These are phyloP conservation scores for Drosophila repletoides DNA, from an alignment of 1,140 invertebrate species.

Conservation along the genomic window DNA sequence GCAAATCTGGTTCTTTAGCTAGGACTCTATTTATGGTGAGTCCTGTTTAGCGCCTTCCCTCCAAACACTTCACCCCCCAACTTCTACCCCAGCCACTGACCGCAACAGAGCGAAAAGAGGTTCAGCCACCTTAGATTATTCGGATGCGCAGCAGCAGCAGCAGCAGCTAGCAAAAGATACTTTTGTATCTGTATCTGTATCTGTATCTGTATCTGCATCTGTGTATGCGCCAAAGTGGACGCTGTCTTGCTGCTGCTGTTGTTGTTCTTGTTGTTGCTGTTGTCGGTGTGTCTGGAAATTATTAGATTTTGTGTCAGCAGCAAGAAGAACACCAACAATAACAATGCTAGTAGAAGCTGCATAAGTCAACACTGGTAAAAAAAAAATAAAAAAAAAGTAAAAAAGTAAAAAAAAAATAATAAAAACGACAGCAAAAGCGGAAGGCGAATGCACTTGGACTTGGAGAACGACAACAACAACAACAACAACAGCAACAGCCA, in stretches of 20 bases:
- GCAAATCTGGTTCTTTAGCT: conserved; percentile 35
- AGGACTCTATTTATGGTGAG: conserved; percentile 60
- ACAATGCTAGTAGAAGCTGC: conserved; percentile 45
- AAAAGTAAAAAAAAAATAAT: conserved; percentile 18
- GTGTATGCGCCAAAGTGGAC: conserved; percentile 51
- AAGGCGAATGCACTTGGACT: conserved; percentile 66
- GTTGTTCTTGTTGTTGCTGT: conserved; percentile 32
- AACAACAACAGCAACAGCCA: conserved; percentile 25
- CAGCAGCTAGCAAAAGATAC: conserved; percentile 30
- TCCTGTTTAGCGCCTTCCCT: conserved; percentile 25
- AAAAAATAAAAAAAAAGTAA: conserved; percentile 26
- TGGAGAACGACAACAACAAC: conserved; percentile 23
- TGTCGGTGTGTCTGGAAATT: conserved; percentile 48
- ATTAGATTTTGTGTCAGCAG: conserved; percentile 49
- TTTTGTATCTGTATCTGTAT: conserved; percentile 37
- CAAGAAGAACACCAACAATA: conserved; percentile 39
- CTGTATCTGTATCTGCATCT: conserved; percentile 25
- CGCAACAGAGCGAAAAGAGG: too few relatives aligned
- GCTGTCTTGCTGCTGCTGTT: conserved; percentile 11
- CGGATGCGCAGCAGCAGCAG: conserved; percentile 28
- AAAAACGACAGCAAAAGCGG: conserved; percentile 43
- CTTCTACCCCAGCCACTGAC: not conserved
- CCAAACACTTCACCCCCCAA: not conserved
- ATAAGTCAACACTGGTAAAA: conserved; percentile 55
- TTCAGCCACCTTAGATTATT: conserved; percentile 68